These are phyloP conservation scores for Lagothrix lagotricha DNA, from an alignment of 2,797 vertebrate genomes.

Conservation along the genomic window DNA sequence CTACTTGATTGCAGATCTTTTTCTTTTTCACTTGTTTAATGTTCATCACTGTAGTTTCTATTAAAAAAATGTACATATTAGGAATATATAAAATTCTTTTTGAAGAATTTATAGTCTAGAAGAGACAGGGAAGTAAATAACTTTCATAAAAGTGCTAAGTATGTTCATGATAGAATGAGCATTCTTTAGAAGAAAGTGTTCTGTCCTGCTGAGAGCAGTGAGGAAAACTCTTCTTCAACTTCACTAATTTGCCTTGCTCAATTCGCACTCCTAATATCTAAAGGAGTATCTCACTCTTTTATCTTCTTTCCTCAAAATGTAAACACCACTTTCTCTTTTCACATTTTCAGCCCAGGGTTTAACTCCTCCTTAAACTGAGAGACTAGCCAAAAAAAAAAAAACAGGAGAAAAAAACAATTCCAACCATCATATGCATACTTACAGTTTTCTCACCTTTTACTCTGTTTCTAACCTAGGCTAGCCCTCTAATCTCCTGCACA, in stretches of 20 bases:
- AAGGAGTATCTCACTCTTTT: neutral
- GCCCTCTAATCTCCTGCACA: accelerated
- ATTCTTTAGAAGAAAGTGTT: neutral
- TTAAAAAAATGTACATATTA: neutral
- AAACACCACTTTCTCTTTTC: neutral
- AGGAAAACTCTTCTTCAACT: neutral
- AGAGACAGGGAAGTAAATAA: neutral
- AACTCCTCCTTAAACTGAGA: neutral
- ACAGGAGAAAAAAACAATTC: no score
- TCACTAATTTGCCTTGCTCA: neutral
- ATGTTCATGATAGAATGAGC: neutral
- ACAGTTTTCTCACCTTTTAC: neutral
- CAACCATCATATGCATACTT: neutral
- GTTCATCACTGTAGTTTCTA: neutral
- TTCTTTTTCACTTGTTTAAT: neutral
- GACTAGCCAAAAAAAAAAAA: neutral
- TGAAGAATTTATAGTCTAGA: neutral
- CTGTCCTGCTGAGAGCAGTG: neutral
- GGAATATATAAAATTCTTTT: neutral
- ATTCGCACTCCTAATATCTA: neutral
- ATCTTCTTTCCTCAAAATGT: neutral
- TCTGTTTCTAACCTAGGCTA: neutral
- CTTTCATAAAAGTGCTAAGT: neutral
- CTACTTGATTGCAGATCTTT: neutral
- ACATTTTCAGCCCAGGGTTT: neutral